phyloP scores from a whole-genome alignment of 2,797 vertebrate genomes.

The Danio tinwini region DNA sequence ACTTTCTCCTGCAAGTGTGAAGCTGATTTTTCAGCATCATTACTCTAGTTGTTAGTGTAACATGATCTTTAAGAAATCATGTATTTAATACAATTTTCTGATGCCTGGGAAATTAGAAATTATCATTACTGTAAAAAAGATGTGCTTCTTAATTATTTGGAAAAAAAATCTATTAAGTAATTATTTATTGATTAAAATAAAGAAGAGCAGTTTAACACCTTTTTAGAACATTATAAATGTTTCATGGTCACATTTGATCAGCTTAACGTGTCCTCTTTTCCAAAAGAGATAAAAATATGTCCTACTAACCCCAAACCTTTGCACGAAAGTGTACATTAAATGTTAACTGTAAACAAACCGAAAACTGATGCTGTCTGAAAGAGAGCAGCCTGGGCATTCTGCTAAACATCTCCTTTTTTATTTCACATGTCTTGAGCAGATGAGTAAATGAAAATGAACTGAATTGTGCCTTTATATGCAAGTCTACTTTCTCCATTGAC shows the following conservation, averaged over 20 bases:
- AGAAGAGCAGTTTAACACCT: too few species aligned
- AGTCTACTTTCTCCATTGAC: not conserved
- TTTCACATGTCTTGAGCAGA: not conserved
- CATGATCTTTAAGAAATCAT: not conserved
- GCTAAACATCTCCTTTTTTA: not conserved
- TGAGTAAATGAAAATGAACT: not conserved
- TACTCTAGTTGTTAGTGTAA: not conserved
- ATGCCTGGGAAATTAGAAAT: not conserved
- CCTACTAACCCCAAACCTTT: not conserved
- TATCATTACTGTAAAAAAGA: too few species aligned
- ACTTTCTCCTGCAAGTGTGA: not conserved
- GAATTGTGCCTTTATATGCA: not conserved
- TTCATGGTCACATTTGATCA: too few species aligned
- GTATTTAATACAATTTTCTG: too few species aligned
- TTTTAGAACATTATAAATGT: too few species aligned
- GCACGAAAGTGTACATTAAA: not conserved
- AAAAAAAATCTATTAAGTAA: too few species aligned
- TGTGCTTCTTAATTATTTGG: too few species aligned
- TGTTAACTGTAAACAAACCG: too few species aligned
- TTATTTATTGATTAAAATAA: too few species aligned
- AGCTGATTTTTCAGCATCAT: not conserved
- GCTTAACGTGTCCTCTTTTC: too few species aligned
- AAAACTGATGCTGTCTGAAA: too few species aligned
- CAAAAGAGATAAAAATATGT: too few species aligned
- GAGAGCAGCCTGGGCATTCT: not conserved